Percentiles rank a stretch among this genome's conserved stretches.
phyloP scores from a whole-genome alignment of 2,113 vertebrate genomes.

The Osmerus eperlanus region DNA sequence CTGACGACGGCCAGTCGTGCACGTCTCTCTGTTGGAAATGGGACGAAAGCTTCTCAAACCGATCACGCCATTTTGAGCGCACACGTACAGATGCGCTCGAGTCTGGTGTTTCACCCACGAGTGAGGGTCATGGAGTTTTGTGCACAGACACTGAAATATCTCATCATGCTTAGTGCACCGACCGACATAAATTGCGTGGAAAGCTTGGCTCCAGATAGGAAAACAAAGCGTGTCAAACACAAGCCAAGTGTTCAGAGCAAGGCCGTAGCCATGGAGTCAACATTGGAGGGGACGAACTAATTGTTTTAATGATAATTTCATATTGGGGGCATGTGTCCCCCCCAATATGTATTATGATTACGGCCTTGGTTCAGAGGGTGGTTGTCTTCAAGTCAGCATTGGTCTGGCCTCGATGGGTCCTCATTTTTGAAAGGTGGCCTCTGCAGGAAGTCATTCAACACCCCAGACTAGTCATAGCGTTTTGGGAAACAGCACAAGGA shows the following conservation, averaged over 20 bases:
- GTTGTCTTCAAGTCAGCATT: conserved; percentile 18
- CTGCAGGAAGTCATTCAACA: conserved; percentile 45
- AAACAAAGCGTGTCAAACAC: background rate
- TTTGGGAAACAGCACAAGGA: conserved; percentile 62
- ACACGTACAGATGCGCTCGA: background rate
- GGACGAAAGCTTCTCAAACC: background rate
- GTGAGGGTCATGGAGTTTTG: background rate
- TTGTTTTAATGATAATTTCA: too few relatives aligned
- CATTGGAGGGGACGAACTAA: too few relatives aligned
- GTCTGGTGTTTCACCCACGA: background rate
- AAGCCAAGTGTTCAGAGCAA: background rate
- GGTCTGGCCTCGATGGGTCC: conserved; percentile 35
- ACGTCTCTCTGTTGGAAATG: background rate
- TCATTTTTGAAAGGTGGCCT: conserved; percentile 34
- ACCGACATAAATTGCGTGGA: background rate
- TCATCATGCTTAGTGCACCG: background rate
- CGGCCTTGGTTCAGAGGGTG: conserved; percentile 8
- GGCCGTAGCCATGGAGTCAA: too few relatives aligned
- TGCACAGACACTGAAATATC: background rate
- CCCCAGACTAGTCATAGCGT: conserved; percentile 44
- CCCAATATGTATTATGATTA: too few relatives aligned
- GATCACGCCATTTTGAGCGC: background rate
- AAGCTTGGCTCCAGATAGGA: background rate
- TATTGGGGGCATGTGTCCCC: background rate
- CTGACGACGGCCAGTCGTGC: background rate